Base-by-base conservation (phyloP, 2,888 invertebrate genomes). In the Coenonympha arcania region DNA sequence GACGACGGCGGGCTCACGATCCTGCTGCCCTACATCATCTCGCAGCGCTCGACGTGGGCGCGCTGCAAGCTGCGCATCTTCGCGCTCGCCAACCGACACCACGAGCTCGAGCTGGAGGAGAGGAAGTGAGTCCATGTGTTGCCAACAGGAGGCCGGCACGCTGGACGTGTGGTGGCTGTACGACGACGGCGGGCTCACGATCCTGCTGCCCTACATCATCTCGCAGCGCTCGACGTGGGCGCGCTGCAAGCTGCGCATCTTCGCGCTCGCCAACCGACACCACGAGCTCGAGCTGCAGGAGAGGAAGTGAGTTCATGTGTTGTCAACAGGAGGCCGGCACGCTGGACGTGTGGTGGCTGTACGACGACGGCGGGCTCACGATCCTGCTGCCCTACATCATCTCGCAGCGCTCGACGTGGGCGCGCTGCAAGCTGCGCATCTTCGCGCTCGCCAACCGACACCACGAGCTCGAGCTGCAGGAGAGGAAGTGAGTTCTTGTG, bases 151-250 rank as follows among this genome's bases (percentile, higher is more conserved):
- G 48, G 89, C 91, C 54, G 95, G 96, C 8, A 92, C 90, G 0
- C 91, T 97, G 33, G 97, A 97, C 80, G 96, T 97, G 37, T 97
- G 96, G 95, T 98, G 98, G 98, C 81, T 98, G 63, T 98, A 96
- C 76, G 98, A 98, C 73, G 97, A 95, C 75, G 94, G 94, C 68
- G 94, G 94, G 44, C 86, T 95, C 34, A 95, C 95, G 1, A 92
- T 95, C 76, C 86, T 95, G 52, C 76, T 95, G 60, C 95, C 95
- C 0, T 95, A 95, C 76, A 95, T 95, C 60, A 90, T 95, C 58
- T 93, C 93, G 43, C 91, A 92, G 62, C 89, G 95, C 58, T 89
- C 91, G 6, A 88, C 91, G 63, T 95, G 94, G 93, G 85, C 91
- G 44, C 88, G 89, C 63, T 94, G 94, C 73, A 91, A 92, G 71